Conservation (phyloP, 2,888 invertebrate species). For the Tinea semifulvella region DNA sequence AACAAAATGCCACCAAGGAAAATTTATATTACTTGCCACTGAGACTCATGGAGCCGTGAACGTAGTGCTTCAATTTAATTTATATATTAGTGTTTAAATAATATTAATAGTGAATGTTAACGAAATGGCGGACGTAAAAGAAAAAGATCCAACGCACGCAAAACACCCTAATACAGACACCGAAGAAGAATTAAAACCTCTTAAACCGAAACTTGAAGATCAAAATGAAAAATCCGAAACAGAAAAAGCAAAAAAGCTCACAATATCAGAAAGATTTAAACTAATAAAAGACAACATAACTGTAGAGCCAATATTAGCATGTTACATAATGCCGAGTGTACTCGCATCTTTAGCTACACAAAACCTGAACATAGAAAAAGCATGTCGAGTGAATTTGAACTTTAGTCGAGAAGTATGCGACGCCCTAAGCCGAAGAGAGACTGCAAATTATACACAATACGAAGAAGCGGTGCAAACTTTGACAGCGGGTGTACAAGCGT, state of each 20-base stretch:
- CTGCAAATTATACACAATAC: slow-evolving; percentile 64
- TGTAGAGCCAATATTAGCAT: slow-evolving; percentile 75
- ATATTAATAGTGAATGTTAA: background rate
- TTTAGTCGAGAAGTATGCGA: slow-evolving; percentile 77
- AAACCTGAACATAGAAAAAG: slow-evolving; percentile 84
- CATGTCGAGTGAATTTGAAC: slow-evolving; percentile 81
- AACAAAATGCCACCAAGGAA: background rate
- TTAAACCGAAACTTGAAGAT: slow-evolving; percentile 28
- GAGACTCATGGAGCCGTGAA: background rate
- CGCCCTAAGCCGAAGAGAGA: slow-evolving; percentile 76
- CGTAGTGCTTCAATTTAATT: slow-evolving; percentile 3
- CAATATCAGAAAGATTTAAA: slow-evolving; percentile 38
- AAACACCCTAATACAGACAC: slow-evolving; percentile 17
- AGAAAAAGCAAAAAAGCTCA: slow-evolving; percentile 27
- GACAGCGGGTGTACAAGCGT: slow-evolving; percentile 80
- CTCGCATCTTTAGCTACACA: slow-evolving; percentile 80
- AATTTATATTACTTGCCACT: slow-evolving; percentile 2
- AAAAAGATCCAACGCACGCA: background rate
- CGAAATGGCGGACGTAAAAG: background rate
- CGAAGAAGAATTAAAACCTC: slow-evolving; percentile 34
- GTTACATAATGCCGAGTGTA: slow-evolving; percentile 72
- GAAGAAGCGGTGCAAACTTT: slow-evolving; percentile 74
- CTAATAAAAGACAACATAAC: slow-evolving; percentile 66
- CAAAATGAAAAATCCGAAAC: slow-evolving; percentile 20
- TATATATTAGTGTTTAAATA: too few relatives aligned